phyloP scores from a whole-genome alignment of 2,888 invertebrate genomes.

The Creontiades dilutus region DNA sequence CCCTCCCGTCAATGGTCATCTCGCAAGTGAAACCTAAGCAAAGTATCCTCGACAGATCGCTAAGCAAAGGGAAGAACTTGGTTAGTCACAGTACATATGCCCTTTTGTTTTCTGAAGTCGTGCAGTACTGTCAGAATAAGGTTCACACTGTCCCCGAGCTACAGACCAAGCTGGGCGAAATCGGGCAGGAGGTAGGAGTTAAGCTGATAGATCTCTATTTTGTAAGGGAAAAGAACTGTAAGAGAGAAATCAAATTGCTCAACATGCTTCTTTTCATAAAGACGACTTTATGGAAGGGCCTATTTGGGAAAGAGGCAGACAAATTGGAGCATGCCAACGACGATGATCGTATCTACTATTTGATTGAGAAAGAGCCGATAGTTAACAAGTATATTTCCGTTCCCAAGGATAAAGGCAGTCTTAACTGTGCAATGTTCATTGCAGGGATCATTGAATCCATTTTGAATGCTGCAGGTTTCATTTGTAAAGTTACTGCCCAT shows the following conservation, averaged over 20 bases:
- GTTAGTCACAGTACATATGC: conserved; percentile 96
- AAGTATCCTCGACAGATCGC: conserved; percentile 92
- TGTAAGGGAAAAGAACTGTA: conserved; percentile 94
- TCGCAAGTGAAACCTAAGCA: conserved; percentile 82
- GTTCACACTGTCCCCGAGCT: conserved; percentile 96
- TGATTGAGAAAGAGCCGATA: conserved; percentile 98
- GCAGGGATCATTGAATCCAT: conserved; percentile 99
- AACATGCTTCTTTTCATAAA: conserved; percentile 97
- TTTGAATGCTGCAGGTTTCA: conserved; percentile 93
- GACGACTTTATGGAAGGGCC: conserved; percentile 96
- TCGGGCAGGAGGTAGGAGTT: conserved; percentile 96
- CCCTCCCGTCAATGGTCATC: conserved; percentile 76
- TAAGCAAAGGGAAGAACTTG: conserved; percentile 95
- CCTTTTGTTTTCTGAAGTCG: conserved; percentile 97
- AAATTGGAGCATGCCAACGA: conserved; percentile 99
- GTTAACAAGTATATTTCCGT: conserved; percentile 98
- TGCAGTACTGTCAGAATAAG: conserved; percentile 98
- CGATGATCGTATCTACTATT: conserved; percentile 97
- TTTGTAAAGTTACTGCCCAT: conserved; percentile 98
- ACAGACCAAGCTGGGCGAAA: conserved; percentile 95
- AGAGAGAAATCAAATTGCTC: conserved; percentile 95
- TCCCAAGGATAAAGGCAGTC: conserved; percentile 97
- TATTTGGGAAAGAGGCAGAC: conserved; percentile 99
- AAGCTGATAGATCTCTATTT: conserved; percentile 96
- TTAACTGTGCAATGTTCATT: conserved; percentile 99